Evolutionary conservation across 2,888 invertebrate genomes (phyloP).

Genomic region (Cephus pulcher): DNA sequence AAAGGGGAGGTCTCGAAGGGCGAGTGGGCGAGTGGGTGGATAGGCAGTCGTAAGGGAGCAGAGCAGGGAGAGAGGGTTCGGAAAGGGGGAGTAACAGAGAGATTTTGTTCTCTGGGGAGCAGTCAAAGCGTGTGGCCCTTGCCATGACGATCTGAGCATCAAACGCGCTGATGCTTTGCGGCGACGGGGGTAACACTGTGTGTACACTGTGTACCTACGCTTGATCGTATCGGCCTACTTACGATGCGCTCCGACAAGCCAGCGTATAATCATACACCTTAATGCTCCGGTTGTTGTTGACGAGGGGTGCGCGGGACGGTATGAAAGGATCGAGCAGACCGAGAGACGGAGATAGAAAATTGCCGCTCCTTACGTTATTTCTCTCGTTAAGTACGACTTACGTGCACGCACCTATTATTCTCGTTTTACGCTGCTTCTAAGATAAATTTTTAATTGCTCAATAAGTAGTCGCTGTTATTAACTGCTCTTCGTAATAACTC

Average conservation of each 20-base stretch:
- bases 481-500: not conserved
- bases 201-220: conserved; percentile 5
- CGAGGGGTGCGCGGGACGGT: not conserved
- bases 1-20: conserved; percentile 29
- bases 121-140: conserved; percentile 64
- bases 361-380: conserved; percentile 18
- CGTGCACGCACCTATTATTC: conserved; percentile 1
- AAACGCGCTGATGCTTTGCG: conserved; percentile 57
- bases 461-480: not conserved
- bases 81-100: conserved; percentile 50
- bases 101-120: conserved; percentile 64
- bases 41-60: not conserved
- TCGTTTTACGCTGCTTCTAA: not conserved
- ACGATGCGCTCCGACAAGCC: conserved; percentile 44
- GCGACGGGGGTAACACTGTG: conserved; percentile 37
- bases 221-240: conserved; percentile 46
- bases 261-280: conserved; percentile 54
- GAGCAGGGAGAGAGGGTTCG: not conserved
- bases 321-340: not conserved
- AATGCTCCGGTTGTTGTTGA: conserved; percentile 22
- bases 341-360: not conserved
- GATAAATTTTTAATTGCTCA: not conserved
- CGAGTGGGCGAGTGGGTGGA: conserved; percentile 7
- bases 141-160: conserved; percentile 61
- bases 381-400: conserved; percentile 35